Evolutionary conservation across 2,113 vertebrate species (phyloP), one percentile per base, ranked within the genome.

Genomic region (Nesoenas mayeri): DNA sequence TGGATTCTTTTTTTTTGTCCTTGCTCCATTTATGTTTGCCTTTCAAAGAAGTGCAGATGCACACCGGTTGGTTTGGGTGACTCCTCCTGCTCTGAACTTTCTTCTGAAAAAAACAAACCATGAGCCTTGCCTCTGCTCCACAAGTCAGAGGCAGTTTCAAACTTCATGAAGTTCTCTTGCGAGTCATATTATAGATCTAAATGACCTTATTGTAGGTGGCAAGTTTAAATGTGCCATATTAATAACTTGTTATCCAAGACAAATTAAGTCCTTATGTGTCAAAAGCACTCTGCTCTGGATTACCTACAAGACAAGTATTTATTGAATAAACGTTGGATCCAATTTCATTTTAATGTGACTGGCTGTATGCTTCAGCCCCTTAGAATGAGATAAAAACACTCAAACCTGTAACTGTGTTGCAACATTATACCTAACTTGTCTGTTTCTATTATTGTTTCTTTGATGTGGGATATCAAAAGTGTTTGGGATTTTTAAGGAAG

Each of bases 211-310:
- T 96, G 97, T 95, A 97, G 97, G 95, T 97, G 97, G 96, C 97
- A 98, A 97, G 96, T 96, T 98, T 98, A 98, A 98, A 98, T 97
- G 97, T 97, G 87, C 96, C 96, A 97, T 98, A 98, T 98, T 98
- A 98, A 98, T 98, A 98, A 98, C 97, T 97, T 98, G 97, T 98
- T 98, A 98, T 97, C 96, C 96, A 97, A 98, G 97, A 98, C 97
- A 98, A 98, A 98, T 98, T 98, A 98, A 98, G 98, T 98, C 97
- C 96, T 98, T 98, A 97, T 97, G 95, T 98, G 98, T 98, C 98
- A 98, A 97, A 98, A 98, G 97, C 97, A 97, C 97, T 98, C 91
- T 71, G 96, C 90, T 97, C 97, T 97, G 98, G 97, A 98, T 98
- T 98, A 98, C 97, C 97, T 98, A 98, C 97, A 97, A 98, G 98